These are phyloP conservation scores for Lepus timidus DNA, from an alignment of 2,113 vertebrate genomes.

Conservation along the genomic window DNA sequence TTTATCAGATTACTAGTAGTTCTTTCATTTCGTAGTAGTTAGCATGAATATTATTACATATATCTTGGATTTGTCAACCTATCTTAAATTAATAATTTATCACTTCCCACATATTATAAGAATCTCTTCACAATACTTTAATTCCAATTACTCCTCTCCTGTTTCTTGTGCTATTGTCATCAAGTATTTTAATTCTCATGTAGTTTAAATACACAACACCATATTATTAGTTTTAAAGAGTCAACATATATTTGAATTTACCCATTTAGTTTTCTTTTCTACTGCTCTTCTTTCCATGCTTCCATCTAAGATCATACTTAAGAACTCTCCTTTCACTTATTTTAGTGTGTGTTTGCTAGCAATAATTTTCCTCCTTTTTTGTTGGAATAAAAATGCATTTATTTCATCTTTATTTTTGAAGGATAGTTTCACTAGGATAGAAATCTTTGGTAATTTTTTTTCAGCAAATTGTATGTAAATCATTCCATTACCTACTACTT, in stretches of 20 bases:
- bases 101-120: not conserved
- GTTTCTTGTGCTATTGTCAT: not conserved
- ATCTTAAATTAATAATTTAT: not conserved
- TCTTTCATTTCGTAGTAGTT: not conserved
- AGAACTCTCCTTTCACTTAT: not conserved
- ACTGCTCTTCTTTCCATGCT: not conserved
- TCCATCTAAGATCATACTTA: not conserved
- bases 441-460: slow-evolving; percentile 38
- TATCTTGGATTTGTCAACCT: not conserved
- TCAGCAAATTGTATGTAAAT: not conserved
- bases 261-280: not conserved
- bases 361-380: slow-evolving; percentile 4
- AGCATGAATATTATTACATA: not conserved
- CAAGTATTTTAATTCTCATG: slow-evolving; percentile 3
- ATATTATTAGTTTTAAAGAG: not conserved
- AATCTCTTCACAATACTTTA: not conserved
- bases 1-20: not conserved
- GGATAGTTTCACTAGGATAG: not conserved
- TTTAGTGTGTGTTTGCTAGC: not conserved
- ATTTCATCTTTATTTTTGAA: slow-evolving; percentile 1
- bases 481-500: not conserved
- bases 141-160: not conserved
- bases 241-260: not conserved
- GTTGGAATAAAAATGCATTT: slow-evolving; percentile 28
- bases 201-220: not conserved